Evolutionary conservation across 2,888 invertebrate genomes (phyloP).

Genomic region (Alitta virens): DNA sequence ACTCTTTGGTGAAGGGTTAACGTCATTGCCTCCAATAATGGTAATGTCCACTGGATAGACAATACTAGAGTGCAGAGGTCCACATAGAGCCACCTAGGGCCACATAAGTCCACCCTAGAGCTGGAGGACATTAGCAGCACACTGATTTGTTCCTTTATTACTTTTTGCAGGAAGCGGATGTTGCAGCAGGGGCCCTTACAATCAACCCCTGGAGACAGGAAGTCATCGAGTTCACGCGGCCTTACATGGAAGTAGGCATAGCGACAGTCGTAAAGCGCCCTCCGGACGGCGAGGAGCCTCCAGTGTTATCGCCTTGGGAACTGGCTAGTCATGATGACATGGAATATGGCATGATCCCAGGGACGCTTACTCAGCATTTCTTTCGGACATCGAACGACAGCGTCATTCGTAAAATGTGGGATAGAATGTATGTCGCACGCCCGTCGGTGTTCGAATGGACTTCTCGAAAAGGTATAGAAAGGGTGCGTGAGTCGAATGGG

Average conservation of each 20-base stretch:
- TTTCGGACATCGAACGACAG: conserved; percentile 12
- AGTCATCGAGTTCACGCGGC: conserved; percentile 11
- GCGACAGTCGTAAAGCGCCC: conserved; percentile 4
- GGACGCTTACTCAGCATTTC: conserved; percentile 13
- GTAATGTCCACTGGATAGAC: no score
- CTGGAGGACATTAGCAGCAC: no score
- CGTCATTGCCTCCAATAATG: no score
- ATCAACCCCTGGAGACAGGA: background rate
- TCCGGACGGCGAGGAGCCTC: background rate
- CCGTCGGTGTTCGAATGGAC: conserved; percentile 15
- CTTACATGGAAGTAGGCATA: conserved; percentile 12
- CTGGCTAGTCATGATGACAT: conserved; percentile 11
- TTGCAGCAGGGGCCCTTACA: conserved; percentile 15
- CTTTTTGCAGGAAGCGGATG: conserved; percentile 12
- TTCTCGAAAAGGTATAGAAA: conserved; percentile 1
- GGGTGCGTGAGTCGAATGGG: conserved; percentile 6
- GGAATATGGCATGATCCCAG: conserved; percentile 12
- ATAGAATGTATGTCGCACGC: background rate
- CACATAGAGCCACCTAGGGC: no score
- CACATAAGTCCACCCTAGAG: no score
- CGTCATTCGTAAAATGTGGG: conserved; percentile 7
- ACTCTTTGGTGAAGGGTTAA: no score
- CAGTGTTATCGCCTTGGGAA: background rate
- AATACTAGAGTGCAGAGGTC: no score
- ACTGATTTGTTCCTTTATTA: no score